A percentile compares a stretch with the other conserved stretches of the same genome.
phyloP scores from a whole-genome alignment of 2,888 invertebrate genomes.

The Nezara viridula region DNA sequence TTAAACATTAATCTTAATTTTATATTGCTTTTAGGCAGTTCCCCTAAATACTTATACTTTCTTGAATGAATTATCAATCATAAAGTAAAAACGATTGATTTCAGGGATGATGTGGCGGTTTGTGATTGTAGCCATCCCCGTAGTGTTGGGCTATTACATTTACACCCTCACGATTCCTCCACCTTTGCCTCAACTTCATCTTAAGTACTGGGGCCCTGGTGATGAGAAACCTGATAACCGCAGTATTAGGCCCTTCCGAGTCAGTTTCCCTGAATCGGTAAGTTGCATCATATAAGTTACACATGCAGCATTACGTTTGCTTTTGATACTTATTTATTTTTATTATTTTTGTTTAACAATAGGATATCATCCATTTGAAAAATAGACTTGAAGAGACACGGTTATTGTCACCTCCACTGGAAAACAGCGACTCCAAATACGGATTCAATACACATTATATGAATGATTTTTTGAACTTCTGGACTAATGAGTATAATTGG shows the following conservation, averaged over 20 bases:
- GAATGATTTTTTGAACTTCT: conserved; percentile 79
- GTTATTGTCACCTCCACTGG: conserved; percentile 74
- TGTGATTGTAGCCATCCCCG: neutral
- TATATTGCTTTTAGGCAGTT: too few relatives aligned
- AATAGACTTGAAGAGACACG: conserved; percentile 73
- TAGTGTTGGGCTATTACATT: neutral
- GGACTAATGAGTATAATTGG: conserved; percentile 85
- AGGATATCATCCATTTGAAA: conserved; percentile 77
- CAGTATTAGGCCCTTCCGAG: conserved; percentile 74
- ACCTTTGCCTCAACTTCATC: neutral
- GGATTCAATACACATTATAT: conserved; percentile 84
- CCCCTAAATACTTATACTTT: too few relatives aligned
- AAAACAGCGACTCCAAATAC: conserved; percentile 66
- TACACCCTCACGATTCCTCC: neutral
- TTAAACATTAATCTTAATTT: too few relatives aligned
- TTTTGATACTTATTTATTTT: neutral
- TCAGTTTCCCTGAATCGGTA: conserved; percentile 76
- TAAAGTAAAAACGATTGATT: too few relatives aligned
- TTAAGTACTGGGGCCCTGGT: conserved; percentile 75
- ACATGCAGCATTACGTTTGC: neutral
- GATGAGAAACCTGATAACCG: conserved; percentile 71
- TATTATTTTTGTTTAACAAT: conserved; percentile 62
- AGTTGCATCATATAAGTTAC: conserved; percentile 62
- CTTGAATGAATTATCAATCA: too few relatives aligned
- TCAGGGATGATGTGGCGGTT: neutral